Evolutionary conservation across 1,140 invertebrate species (phyloP), one percentile per base, ranked within the genome.

Genomic region (Drosophila parvula): DNA sequence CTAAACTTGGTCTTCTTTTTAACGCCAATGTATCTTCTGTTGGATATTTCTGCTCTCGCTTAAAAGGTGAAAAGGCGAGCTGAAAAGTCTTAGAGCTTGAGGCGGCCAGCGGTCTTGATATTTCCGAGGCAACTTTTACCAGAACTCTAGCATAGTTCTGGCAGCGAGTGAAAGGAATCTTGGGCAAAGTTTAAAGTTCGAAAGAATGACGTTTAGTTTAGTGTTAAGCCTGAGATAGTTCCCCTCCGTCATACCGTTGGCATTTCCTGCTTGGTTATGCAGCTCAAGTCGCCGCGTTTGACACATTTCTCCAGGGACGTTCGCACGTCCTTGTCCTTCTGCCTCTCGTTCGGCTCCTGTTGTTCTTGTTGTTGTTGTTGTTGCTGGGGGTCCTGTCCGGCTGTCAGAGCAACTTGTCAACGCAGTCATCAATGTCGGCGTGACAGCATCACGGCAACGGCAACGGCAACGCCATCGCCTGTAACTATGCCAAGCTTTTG

Each of bases 391-490:
- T 51, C 40, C 44, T 34, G 47, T 63, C 61, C 76, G 58, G 76
- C 65, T 58, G 65, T 55, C 69, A 41, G 43, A 48, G 73, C 73
- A 80, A 88, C 84, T 88, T 88, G 84, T 88, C 84, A 88, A 89
- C 74, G 84, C 74, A 88, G 84, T 88, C 84, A 89, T 88, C 84
- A 88, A 88, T 88, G 84, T 84, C 80, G 74, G 71, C 84, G 74
- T 82, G 85, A 77, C 74, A 75, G 81, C 77, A 70, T 70, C 77
- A 79, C 53, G 56, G 68, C 51, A 59, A 77, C 61, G 56, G 68
- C 64, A 59, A 79, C 53, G 56, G 68, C 64, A 59, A 77, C 61
- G 56, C 64, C 64, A 59, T 36, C 73, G 80, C 84, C 84, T 74
- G 76, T 79, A 88, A 86, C 68, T 74, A 84, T 89, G 74, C 65